Percentiles rank a stretch among this genome's conserved stretches.
These are phyloP conservation scores for Scaptomyza pallida DNA, from an alignment of 1,140 invertebrate species.

Conservation along the genomic window DNA sequence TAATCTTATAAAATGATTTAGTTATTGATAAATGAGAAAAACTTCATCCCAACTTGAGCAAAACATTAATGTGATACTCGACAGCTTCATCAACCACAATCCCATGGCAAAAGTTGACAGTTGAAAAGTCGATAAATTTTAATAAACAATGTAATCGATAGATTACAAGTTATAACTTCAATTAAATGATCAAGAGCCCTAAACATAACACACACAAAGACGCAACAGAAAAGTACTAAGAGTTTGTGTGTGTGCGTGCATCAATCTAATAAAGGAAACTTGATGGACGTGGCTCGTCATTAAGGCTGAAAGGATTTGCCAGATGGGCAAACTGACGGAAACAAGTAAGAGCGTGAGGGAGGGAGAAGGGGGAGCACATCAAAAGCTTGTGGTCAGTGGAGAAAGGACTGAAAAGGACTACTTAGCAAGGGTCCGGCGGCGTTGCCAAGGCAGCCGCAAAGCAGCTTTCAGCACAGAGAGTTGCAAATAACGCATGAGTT, in stretches of 20 bases:
- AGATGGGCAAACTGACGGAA: neutral
- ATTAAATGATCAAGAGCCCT: slow-evolving; percentile 1
- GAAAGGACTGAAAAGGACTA: slow-evolving; percentile 39
- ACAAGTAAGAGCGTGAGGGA: no score
- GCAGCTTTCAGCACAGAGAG: slow-evolving; percentile 33
- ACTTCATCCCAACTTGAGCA: no score
- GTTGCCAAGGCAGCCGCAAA: slow-evolving; percentile 41
- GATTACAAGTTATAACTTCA: neutral
- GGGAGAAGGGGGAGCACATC: slow-evolving; percentile 11
- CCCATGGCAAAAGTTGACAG: neutral
- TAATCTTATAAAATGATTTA: no score
- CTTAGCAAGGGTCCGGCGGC: slow-evolving; percentile 21
- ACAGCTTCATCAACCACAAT: neutral
- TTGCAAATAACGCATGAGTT: slow-evolving; percentile 35
- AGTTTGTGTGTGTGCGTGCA: slow-evolving; percentile 8
- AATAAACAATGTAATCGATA: neutral
- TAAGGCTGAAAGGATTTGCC: slow-evolving; percentile 17
- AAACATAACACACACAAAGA: slow-evolving; percentile 2
- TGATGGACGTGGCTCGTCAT: slow-evolving; percentile 17
- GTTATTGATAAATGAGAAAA: no score
- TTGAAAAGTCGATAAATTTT: slow-evolving; percentile 2
- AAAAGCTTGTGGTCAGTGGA: slow-evolving; percentile 37
- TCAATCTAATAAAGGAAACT: slow-evolving; percentile 21
- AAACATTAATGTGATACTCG: no score
- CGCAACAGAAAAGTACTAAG: neutral